Conservation (phyloP, 2,797 vertebrate species). For the Tamandua tetradactyla region DNA sequence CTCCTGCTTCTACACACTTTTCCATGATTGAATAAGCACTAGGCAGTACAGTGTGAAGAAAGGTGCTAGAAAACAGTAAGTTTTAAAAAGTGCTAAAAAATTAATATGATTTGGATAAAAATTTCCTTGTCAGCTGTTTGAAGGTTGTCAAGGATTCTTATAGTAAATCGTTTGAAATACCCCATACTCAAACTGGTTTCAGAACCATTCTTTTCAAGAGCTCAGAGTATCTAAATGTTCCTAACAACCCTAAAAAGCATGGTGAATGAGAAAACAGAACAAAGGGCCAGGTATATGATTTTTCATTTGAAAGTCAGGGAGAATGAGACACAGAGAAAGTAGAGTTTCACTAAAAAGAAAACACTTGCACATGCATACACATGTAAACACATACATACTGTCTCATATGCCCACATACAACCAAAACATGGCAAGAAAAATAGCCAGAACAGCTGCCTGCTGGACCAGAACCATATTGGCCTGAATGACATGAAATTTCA, state of each 20-base stretch:
- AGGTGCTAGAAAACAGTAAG: neutral
- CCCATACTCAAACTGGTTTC: constrained; percentile 54
- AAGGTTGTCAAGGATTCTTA: constrained; percentile 45
- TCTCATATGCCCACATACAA: constrained; percentile 37
- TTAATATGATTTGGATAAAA: constrained; percentile 50
- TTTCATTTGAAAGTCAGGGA: constrained; percentile 43
- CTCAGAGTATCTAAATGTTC: neutral
- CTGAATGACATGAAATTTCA: constrained; percentile 51
- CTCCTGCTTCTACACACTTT: neutral
- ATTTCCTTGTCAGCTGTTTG: constrained; percentile 5
- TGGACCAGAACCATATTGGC: constrained; percentile 6
- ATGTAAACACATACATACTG: constrained; percentile 30
- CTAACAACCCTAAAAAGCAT: constrained; percentile 4
- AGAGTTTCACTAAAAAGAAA: constrained; percentile 47
- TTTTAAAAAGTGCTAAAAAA: constrained; percentile 41
- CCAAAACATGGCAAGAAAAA: constrained; percentile 60
- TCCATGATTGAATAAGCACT: neutral
- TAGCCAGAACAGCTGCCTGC: constrained; percentile 32
- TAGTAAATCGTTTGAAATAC: constrained; percentile 24
- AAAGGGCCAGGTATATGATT: neutral
- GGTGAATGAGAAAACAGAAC: neutral
- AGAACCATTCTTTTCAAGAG: constrained; percentile 50
- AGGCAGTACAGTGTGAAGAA: neutral
- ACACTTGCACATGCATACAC: constrained; percentile 55
- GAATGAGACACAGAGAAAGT: constrained; percentile 25